phyloP scores from a whole-genome alignment of 2,888 invertebrate genomes.

The Clostera curtula region DNA sequence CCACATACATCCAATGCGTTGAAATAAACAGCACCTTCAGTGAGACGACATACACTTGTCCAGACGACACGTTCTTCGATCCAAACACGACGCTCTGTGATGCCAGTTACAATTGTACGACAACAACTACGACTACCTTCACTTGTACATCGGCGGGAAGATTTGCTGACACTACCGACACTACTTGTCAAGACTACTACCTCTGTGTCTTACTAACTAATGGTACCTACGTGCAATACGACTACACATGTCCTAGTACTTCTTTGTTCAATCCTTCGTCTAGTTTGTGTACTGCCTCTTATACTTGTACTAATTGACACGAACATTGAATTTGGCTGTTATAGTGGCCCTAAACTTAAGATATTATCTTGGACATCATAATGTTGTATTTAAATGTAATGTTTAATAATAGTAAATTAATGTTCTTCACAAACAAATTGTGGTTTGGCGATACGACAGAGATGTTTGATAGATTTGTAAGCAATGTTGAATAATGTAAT shows the following conservation, averaged over 20 bases:
- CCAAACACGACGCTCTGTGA: conserved; percentile 53
- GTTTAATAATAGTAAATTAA: too few species aligned
- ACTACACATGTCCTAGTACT: conserved; percentile 54
- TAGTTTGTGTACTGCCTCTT: conserved; percentile 47
- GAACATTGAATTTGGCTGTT: conserved; percentile 1
- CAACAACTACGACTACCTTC: conserved; percentile 21
- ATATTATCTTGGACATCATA: too few species aligned
- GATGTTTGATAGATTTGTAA: too few species aligned
- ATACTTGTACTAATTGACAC: conserved; percentile 41
- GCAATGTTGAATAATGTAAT: too few species aligned
- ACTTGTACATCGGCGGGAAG: conserved; percentile 51
- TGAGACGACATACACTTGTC: conserved; percentile 43
- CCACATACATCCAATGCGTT: conserved; percentile 49
- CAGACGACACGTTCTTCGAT: conserved; percentile 39
- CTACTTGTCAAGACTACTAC: conserved; percentile 53
- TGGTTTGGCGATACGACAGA: too few species aligned
- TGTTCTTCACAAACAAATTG: too few species aligned
- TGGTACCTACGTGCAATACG: conserved; percentile 37
- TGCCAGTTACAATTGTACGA: conserved; percentile 37
- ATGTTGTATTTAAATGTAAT: too few species aligned
- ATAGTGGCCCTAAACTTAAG: too few species aligned
- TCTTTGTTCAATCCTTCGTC: conserved; percentile 53
- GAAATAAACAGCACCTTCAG: conserved; percentile 34
- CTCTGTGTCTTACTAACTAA: conserved; percentile 41
- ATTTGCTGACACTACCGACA: conserved; percentile 48